These are phyloP conservation scores for Apus apus DNA, from an alignment of 2,113 vertebrate species.

Conservation along the genomic window DNA sequence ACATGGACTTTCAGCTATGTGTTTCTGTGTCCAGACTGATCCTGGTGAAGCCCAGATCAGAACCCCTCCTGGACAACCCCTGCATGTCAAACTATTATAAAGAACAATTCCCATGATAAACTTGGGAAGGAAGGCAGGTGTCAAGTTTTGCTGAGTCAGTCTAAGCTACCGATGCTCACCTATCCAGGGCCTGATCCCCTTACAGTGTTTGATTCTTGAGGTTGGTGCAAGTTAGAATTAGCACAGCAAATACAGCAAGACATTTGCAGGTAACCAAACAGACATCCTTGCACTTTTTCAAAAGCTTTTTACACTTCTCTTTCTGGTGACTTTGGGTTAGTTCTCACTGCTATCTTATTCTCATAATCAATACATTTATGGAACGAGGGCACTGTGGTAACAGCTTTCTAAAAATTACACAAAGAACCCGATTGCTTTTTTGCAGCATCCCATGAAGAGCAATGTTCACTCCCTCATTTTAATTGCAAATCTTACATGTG, in stretches of 20 bases:
- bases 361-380: neutral
- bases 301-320: neutral
- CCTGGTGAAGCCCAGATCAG: neutral
- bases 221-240: neutral
- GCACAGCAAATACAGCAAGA: neutral
- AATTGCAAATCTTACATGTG: constrained; percentile 42
- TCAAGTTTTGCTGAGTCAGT: neutral
- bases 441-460: constrained; percentile 4
- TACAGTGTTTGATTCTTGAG: neutral
- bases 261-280: neutral
- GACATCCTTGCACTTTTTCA: neutral
- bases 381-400: neutral
- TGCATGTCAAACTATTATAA: neutral
- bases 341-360: neutral
- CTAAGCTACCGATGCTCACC: neutral
- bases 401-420: constrained; percentile 1
- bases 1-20: neutral
- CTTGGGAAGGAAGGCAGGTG: neutral
- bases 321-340: neutral
- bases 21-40: neutral
- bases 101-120: neutral
- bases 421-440: neutral
- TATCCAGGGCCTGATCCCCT: neutral
- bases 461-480: constrained; percentile 5
- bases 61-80: neutral